Percentiles rank a stretch among this genome's conserved stretches.
These are phyloP conservation scores for Carterocephalus palaemon DNA, from an alignment of 2,888 invertebrate genomes.

Conservation along the genomic window DNA sequence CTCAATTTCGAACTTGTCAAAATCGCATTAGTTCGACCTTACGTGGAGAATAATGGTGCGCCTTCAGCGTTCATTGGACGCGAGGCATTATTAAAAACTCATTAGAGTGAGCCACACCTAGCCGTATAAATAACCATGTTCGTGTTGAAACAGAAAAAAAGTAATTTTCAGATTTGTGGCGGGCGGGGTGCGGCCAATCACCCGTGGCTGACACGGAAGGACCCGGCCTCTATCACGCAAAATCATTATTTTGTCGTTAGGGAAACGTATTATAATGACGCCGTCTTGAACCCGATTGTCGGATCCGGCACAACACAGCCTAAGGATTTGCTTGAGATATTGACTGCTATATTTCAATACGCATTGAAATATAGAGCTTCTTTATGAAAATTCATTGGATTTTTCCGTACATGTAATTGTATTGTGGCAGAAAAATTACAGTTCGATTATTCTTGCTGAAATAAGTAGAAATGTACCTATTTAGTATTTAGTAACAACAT, in stretches of 20 bases:
- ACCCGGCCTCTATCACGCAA: slow-evolving; percentile 66
- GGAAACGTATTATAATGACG: slow-evolving; percentile 54
- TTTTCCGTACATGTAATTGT: too few relatives aligned
- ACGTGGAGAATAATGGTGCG: slow-evolving; percentile 58
- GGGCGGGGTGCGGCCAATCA: slow-evolving; percentile 63
- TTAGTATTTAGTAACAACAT: too few relatives aligned
- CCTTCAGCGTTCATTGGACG: slow-evolving; percentile 69
- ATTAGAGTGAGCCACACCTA: slow-evolving; percentile 71
- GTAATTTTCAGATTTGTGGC: slow-evolving; percentile 69
- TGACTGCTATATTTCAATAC: slow-evolving; percentile 5
- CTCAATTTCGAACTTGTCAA: slow-evolving; percentile 77
- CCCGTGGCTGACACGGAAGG: slow-evolving; percentile 75
- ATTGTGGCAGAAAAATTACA: too few relatives aligned
- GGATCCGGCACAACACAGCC: slow-evolving; percentile 7
- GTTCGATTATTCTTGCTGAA: too few relatives aligned
- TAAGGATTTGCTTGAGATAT: slow-evolving; percentile 19
- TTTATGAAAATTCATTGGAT: too few relatives aligned
- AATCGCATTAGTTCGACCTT: slow-evolving; percentile 72
- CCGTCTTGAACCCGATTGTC: slow-evolving; percentile 13
- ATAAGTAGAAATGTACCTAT: too few relatives aligned
- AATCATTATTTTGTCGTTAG: slow-evolving; percentile 78
- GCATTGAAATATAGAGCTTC: too few relatives aligned
- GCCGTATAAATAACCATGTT: slow-evolving; percentile 50
- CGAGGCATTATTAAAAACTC: slow-evolving; percentile 75
- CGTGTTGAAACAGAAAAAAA: slow-evolving; percentile 67